These are phyloP conservation scores for Saccostrea cuccullata DNA, from an alignment of 1,140 invertebrate genomes.

Conservation along the genomic window DNA sequence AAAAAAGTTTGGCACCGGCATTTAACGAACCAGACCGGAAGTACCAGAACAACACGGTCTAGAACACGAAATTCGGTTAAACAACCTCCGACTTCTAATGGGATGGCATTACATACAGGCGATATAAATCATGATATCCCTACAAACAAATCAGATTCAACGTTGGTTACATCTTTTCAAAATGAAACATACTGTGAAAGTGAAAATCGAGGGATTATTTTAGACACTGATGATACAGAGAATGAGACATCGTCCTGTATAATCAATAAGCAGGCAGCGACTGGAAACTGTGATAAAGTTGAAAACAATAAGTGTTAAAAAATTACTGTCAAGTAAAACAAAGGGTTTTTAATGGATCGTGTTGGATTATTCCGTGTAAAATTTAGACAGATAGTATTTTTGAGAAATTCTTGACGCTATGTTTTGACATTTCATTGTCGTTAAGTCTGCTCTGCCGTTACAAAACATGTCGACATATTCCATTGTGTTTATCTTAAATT, in stretches of 20 bases:
- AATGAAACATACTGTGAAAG: not conserved
- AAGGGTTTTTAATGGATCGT: no score
- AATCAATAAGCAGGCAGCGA: not conserved
- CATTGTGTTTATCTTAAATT: no score
- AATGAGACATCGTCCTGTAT: not conserved
- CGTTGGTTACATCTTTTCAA: not conserved
- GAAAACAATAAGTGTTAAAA: no score
- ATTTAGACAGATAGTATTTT: no score
- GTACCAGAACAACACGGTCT: not conserved
- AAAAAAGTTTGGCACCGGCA: constrained; percentile 28
- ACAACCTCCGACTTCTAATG: not conserved
- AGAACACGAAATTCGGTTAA: not conserved
- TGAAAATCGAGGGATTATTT: not conserved
- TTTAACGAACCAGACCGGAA: not conserved
- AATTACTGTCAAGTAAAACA: no score
- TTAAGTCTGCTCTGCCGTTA: no score
- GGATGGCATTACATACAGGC: not conserved
- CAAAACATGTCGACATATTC: no score
- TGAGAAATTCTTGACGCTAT: no score
- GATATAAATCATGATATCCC: not conserved
- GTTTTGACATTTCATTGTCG: no score
- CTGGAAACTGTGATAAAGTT: not conserved
- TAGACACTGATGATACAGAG: not conserved
- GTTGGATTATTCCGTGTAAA: no score
- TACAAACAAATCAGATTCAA: not conserved